Base-by-base conservation (phyloP, 2,113 vertebrate genomes). In the Mobula birostris region DNA sequence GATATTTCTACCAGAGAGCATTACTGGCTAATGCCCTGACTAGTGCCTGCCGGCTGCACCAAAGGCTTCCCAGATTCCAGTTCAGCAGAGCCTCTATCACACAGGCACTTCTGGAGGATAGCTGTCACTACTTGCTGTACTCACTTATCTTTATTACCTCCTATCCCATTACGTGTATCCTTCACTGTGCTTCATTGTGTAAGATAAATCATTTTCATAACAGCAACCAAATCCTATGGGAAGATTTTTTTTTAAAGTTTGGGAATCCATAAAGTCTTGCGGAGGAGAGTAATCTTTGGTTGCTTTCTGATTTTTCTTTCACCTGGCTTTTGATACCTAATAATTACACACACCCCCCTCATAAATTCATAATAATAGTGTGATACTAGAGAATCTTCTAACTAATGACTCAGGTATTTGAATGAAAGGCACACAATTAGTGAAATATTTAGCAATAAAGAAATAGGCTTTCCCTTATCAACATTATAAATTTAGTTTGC, bases 61-160 rank as follows among this genome's bases (percentile, higher is more conserved):
- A 93, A 36, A 72, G 91, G 36, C 91, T 93, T 9, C 91, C 91
- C 91, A 93, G 91, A 74, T 93, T 93, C 91, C 70, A 74, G 91
- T 76, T 93, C 91, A 93, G 91, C 91, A 93, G 91, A 74, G 68
- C 36, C 91, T 93, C 74, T 93, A 36, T 93, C 40, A 76, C 91
- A 72, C 91, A 93, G 91, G 91, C 91, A 74, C 91, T 93, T 40
- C 48, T 93, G 68, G 91, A 93, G 70, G 91, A 93, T 70, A 93
- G 91, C 91, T 93, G 91, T 70, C 91, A 93, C 68, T 93, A 93
- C 91, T 70, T 93, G 36, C 70, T 93, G 91, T 93, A 93, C 70
- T 93, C 91, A 27, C 91, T 93, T 56, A 93, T 93, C 91, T 93
- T 93, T 93, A 93, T 93, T 93, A 93, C 91, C 72, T 93, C 91